A percentile compares a stretch with the other conserved stretches of the same genome.
Conservation (phyloP, 2,888 invertebrate genomes). For the Drosophila eohydei region DNA sequence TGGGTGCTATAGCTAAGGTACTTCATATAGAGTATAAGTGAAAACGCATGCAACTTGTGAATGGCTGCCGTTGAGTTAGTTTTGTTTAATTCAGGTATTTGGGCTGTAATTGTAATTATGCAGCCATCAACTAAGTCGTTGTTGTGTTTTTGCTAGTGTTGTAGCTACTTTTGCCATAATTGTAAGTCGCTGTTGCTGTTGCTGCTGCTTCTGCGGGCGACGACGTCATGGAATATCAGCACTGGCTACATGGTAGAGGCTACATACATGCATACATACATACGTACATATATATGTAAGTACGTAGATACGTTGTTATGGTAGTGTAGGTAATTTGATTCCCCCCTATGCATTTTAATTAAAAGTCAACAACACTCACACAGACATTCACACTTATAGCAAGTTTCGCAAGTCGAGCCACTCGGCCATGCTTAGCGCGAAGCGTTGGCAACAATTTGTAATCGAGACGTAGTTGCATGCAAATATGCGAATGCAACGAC, state of each 20-base stretch:
- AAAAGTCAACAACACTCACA: conserved; percentile 74
- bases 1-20: not conserved
- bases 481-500: conserved; percentile 57
- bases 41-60: conserved; percentile 33
- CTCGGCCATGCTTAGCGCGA: conserved; percentile 34
- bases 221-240: conserved; percentile 47
- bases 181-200: conserved; percentile 51
- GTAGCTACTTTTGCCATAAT: conserved; percentile 64
- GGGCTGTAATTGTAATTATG: conserved; percentile 73
- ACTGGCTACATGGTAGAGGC: conserved; percentile 40
- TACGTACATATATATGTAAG: not conserved
- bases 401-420: conserved; percentile 44
- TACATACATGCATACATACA: not conserved
- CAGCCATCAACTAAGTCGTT: conserved; percentile 61
- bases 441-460: conserved; percentile 60
- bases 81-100: conserved; percentile 58
- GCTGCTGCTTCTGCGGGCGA: conserved; percentile 42
- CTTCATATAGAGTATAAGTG: conserved; percentile 9
- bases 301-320: conserved; percentile 28
- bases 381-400: conserved; percentile 34
- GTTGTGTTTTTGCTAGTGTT: conserved; percentile 39
- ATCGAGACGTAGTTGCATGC: conserved; percentile 66
- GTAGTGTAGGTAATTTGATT: conserved; percentile 73
- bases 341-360: conserved; percentile 78
- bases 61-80: conserved; percentile 39